Percentiles rank a stretch among this genome's conserved stretches.
Conservation (phyloP, 2,888 invertebrate species). For the Trachelus troglodyta region DNA sequence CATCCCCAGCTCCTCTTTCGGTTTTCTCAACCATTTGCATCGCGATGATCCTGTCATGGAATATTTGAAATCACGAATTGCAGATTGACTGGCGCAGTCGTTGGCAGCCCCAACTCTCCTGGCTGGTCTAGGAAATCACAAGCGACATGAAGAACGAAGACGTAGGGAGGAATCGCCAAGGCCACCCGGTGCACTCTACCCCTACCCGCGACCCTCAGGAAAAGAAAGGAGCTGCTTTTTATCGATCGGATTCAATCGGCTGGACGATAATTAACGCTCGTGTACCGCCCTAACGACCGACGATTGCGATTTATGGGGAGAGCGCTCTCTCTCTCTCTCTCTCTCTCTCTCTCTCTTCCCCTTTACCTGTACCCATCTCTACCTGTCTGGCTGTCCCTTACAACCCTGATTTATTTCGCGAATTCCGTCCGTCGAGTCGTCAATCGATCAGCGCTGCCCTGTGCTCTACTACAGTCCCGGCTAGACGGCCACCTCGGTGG, state of each 20-base stretch:
- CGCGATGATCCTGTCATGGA: too few species aligned
- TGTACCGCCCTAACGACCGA: conserved; percentile 50
- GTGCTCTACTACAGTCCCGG: too few species aligned
- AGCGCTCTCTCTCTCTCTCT: conserved; percentile 31
- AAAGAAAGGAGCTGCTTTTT: conserved; percentile 46
- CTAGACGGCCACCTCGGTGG: too few species aligned
- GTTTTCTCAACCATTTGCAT: too few species aligned
- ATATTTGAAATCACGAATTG: too few species aligned
- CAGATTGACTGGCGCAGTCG: too few species aligned
- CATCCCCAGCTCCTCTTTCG: too few species aligned
- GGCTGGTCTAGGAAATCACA: neutral
- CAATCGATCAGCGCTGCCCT: too few species aligned
- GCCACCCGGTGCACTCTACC: conserved; percentile 34
- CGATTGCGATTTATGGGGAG: conserved; percentile 54
- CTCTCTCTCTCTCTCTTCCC: too few species aligned
- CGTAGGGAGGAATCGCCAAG: too few species aligned
- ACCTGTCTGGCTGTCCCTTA: conserved; percentile 29
- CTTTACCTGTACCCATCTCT: conserved; percentile 23
- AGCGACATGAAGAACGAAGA: too few species aligned
- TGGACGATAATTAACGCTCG: conserved; percentile 53
- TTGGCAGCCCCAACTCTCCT: neutral
- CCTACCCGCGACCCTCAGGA: conserved; percentile 26
- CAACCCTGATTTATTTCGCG: conserved; percentile 38
- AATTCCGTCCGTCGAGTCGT: too few species aligned
- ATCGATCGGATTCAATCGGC: conserved; percentile 51